phyloP scores from a whole-genome alignment of 2,113 vertebrate species.

The Erythrolamprus reginae region DNA sequence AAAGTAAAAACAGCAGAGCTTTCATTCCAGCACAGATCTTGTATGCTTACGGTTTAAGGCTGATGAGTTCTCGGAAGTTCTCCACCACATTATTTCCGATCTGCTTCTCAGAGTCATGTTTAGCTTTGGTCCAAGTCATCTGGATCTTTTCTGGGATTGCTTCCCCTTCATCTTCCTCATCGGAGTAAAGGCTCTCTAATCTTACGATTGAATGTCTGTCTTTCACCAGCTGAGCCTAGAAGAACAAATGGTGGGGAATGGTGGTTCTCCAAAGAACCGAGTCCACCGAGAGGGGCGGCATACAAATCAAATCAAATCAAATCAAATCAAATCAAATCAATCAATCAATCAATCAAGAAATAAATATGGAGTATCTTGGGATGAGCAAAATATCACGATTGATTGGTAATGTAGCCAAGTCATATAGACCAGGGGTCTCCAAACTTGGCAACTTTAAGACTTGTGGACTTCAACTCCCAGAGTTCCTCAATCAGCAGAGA shows the following conservation, averaged over 20 bases:
- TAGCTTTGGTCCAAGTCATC: slow-evolving; percentile 97
- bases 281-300: too few species aligned
- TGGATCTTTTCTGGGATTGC: slow-evolving; percentile 83
- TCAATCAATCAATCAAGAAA: too few species aligned
- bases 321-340: too few species aligned
- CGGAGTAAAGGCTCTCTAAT: slow-evolving; percentile 89
- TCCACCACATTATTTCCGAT: slow-evolving; percentile 78
- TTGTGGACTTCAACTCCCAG: too few species aligned
- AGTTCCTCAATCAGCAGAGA: too few species aligned
- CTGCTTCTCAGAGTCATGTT: slow-evolving; percentile 77
- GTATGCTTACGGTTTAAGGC: slow-evolving; percentile 90
- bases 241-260: neutral
- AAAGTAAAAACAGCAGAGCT: neutral
- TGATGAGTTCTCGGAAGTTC: slow-evolving; percentile 92
- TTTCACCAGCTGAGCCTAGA: slow-evolving; percentile 92
- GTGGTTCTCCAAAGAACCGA: neutral
- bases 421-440: too few species aligned
- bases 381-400: neutral
- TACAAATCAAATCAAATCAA: too few species aligned
- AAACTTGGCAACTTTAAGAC: too few species aligned
- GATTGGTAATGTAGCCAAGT: neutral
- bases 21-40: neutral
- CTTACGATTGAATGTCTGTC: slow-evolving; percentile 90
- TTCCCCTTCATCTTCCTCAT: slow-evolving; percentile 87
- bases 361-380: too few species aligned